Evolutionary conservation across 2,888 invertebrate species (phyloP), one percentile per base, ranked within the genome.

Genomic region (Eremobia ochroleuca): DNA sequence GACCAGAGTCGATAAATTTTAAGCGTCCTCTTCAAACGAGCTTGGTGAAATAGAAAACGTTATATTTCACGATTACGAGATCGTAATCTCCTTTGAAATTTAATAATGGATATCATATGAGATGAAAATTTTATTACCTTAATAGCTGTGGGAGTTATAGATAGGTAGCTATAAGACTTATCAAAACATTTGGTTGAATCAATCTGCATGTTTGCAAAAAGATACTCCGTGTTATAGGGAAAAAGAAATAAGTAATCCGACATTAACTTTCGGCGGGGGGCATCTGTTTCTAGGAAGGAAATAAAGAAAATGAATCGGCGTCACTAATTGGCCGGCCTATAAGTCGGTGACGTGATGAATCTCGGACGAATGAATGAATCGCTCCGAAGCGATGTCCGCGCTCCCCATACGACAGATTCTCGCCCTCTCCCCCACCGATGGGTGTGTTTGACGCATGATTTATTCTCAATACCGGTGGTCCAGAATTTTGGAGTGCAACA

Each of bases 1-100:
- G 90, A 91, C 89, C 88, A 89, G 86, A 92, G 91, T 93, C 93
- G 91, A 95, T 95, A 95, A 92, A 93, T 93, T 92, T 93, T 91
- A 92, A 93, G 90, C 91, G 90, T 91, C 92, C 91, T 91, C 91
- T 90, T 92, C 88, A 91, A 93, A 94, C 92, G 92, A 92, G 90
- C 92, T 92, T 88, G 88, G 90, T 92, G 89, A 90, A 90, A 90
- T 87, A 91, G 92, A 93, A 91, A 93, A 92, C 91, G 91, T 94
- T 93, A 93, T 94, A 94, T 92, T 93, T 94, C 92, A 94, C 93
- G 92, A 94, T 94, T 93, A 87, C 91, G 92, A 91, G 92, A 93
- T 93, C 92, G 91, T 94, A 94, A 95, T 94, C 92, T 92, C 91
- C 88, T 93, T 91, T 91, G 92, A 95, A 94, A 94, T 95, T 94